Evolutionary conservation across 1,140 invertebrate genomes (phyloP).

Genomic region (Bombus terrestris): DNA sequence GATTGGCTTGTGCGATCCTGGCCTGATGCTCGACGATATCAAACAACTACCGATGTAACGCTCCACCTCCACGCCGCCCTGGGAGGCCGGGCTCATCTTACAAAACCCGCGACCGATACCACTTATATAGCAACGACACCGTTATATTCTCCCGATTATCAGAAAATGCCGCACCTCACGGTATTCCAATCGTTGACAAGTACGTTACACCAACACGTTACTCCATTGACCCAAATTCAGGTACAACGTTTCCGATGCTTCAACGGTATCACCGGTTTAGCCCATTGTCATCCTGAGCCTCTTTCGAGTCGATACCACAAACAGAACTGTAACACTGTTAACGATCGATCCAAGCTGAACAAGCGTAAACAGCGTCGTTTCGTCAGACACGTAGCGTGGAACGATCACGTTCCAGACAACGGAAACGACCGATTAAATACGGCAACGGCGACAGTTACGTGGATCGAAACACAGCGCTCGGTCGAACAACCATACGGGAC

Average conservation of each 20-base stretch:
- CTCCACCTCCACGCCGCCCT: conserved; percentile 85
- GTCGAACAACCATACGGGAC: conserved; percentile 67
- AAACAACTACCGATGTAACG: conserved; percentile 87
- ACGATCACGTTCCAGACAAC: neutral
- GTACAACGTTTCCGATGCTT: no score
- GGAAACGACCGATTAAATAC: neutral
- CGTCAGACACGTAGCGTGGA: neutral
- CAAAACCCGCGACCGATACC: conserved; percentile 42
- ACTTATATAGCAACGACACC: conserved; percentile 8
- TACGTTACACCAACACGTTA: conserved; percentile 33
- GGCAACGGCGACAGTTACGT: neutral
- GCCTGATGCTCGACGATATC: conserved; percentile 82
- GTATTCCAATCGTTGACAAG: neutral
- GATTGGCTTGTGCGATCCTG: conserved; percentile 78
- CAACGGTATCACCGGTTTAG: conserved; percentile 29
- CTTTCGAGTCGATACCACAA: neutral
- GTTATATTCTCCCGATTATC: neutral
- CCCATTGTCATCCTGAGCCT: conserved; percentile 50
- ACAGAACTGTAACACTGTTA: neutral
- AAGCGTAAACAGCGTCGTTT: no score
- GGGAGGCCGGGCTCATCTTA: conserved; percentile 86
- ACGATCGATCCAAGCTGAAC: neutral
- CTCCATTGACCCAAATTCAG: conserved; percentile 32
- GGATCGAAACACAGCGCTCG: neutral
- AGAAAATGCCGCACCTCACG: conserved; percentile 3